A percentile compares a stretch with the other conserved stretches of the same genome.
Conservation (phyloP, 2,113 vertebrate species). For the Noctilio leporinus region DNA sequence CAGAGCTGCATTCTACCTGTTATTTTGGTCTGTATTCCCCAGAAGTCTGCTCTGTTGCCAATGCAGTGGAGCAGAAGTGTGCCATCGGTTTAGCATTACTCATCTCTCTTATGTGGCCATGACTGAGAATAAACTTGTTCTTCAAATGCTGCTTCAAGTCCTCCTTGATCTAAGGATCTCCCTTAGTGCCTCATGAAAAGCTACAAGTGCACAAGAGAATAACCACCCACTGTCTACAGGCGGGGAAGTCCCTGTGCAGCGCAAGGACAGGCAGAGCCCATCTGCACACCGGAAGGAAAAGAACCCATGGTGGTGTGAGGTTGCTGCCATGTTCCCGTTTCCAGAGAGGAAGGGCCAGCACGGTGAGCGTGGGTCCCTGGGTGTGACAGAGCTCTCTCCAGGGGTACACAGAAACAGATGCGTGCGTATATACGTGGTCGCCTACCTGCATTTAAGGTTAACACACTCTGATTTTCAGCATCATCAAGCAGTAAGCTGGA, state of each 20-base stretch:
- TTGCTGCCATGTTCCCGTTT: not conserved
- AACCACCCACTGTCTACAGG: not conserved
- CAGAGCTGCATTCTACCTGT: not conserved
- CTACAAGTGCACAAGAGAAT: not conserved
- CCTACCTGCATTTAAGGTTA: not conserved
- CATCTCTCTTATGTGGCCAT: not conserved
- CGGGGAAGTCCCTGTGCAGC: not conserved
- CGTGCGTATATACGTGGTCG: fast-evolving
- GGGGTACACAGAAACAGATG: fast-evolving
- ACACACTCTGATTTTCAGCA: not conserved
- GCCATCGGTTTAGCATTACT: not conserved
- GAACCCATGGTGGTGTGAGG: not conserved
- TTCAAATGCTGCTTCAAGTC: slow-evolving; percentile 5
- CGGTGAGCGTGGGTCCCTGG: not conserved
- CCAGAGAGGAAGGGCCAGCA: not conserved
- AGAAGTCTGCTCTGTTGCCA: slow-evolving; percentile 4
- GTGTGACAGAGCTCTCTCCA: not conserved
- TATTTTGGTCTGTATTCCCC: slow-evolving; percentile 20
- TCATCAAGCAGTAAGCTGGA: not conserved
- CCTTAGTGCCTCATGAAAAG: not conserved
- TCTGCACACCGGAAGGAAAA: not conserved
- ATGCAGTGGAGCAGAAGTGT: not conserved
- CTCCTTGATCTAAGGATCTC: not conserved
- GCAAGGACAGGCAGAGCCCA: fast-evolving
- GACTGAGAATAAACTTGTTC: not conserved